phyloP scores from a whole-genome alignment of 1,140 invertebrate genomes.

The Drosophila punjabiensis region DNA sequence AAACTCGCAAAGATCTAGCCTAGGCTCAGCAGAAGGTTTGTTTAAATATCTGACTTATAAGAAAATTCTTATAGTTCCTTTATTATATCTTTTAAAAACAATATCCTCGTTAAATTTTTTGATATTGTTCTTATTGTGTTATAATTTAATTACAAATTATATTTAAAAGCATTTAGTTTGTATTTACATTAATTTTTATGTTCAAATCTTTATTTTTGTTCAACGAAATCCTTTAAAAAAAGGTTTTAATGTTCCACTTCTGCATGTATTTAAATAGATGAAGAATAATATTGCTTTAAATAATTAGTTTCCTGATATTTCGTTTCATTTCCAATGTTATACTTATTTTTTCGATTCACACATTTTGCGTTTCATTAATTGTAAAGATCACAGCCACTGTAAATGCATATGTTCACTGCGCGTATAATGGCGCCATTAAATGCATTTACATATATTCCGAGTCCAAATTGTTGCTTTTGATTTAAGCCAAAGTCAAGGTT shows the following conservation, averaged over 20 bases:
- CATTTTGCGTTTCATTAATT: background rate
- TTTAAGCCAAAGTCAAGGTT: conserved; percentile 74
- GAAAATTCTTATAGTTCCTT: no score
- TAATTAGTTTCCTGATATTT: no score
- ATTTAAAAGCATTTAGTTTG: background rate
- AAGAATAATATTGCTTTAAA: background rate
- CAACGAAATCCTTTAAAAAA: background rate
- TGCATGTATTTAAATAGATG: background rate
- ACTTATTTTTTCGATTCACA: background rate
- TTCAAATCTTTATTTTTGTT: background rate
- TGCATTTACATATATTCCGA: conserved; percentile 57
- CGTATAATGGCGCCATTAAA: conserved; percentile 29
- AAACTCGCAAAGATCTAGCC: no score
- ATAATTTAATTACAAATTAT: background rate
- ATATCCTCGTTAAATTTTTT: no score
- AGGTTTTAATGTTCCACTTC: background rate
- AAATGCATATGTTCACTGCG: conserved; percentile 18
- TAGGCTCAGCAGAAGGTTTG: no score
- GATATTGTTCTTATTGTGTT: no score
- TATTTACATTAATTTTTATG: background rate
- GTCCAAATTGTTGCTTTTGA: conserved; percentile 38
- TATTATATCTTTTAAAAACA: no score
- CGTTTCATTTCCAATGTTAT: background rate
- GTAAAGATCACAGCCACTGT: conserved; percentile 34
- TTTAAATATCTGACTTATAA: no score